phyloP scores from a whole-genome alignment of 2,797 vertebrate genomes.

The Podargus strigoides region DNA sequence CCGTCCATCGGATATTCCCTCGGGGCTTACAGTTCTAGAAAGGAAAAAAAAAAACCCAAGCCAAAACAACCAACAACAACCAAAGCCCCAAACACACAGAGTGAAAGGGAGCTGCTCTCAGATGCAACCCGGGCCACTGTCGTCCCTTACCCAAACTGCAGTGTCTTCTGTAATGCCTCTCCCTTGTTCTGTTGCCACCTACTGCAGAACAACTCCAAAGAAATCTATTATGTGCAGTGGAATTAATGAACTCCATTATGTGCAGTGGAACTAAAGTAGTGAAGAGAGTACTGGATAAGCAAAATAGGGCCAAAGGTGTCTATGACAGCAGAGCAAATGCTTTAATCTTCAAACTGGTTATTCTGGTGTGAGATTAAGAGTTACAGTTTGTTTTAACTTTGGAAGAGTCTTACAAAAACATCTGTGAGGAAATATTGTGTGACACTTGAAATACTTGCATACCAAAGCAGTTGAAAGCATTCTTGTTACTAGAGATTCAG shows the following conservation, averaged over 20 bases:
- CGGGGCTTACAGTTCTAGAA: background rate
- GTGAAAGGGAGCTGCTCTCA: background rate
- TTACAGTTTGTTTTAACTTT: background rate
- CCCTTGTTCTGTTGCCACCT: background rate
- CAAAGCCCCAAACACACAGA: background rate
- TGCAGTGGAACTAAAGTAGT: background rate
- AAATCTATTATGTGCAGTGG: background rate
- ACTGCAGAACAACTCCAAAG: background rate
- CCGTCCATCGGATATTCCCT: background rate
- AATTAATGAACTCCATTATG: background rate
- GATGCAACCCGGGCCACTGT: fast-evolving
- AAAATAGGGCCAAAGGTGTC: background rate
- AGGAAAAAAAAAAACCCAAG: no score
- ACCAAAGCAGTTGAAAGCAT: background rate
- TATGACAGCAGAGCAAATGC: background rate
- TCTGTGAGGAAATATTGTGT: background rate
- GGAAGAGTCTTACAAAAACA: background rate
- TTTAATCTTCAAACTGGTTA: background rate
- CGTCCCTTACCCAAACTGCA: background rate
- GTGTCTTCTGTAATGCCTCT: background rate
- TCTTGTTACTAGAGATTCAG: background rate
- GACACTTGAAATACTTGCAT: background rate
- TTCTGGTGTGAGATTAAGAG: background rate
- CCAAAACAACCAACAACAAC: no score
- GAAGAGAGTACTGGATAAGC: background rate